Conservation (phyloP, 2,113 vertebrate species). For the Lepus europaeus region DNA sequence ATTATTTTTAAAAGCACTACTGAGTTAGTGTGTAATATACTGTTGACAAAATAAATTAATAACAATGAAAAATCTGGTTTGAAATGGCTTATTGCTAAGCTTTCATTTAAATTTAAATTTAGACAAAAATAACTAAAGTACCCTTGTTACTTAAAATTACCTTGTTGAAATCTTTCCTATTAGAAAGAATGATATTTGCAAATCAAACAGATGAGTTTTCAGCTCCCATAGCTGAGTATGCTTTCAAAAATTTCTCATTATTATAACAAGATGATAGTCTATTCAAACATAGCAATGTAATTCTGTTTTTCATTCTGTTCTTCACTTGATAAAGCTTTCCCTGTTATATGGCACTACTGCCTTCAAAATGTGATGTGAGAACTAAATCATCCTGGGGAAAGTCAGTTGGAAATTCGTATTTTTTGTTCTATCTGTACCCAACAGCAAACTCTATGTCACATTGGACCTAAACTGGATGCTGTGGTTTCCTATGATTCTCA, state of each 20-base stretch:
- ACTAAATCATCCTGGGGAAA: background rate
- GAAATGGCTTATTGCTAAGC: conserved; percentile 56
- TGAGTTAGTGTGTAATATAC: background rate
- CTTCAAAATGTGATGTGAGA: background rate
- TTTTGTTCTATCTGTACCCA: background rate
- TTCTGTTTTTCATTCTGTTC: conserved; percentile 17
- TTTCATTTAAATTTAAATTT: conserved; percentile 64
- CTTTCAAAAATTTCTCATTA: conserved; percentile 38
- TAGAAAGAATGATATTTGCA: conserved; percentile 65
- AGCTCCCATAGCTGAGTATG: conserved; percentile 36
- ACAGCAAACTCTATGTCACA: background rate
- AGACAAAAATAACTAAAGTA: conserved; percentile 63
- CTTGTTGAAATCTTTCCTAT: background rate
- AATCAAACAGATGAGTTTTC: conserved; percentile 58
- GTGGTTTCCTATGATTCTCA: background rate
- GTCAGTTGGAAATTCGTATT: background rate
- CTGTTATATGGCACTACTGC: background rate
- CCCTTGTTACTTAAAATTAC: conserved; percentile 67
- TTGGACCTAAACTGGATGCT: background rate
- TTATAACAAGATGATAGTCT: conserved; percentile 8
- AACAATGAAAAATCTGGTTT: background rate
- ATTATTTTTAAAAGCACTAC: conserved; percentile 48
- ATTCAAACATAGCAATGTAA: conserved; percentile 52
- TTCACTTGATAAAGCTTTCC: conserved; percentile 48
- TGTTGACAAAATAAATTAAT: conserved; percentile 60